Base-by-base conservation (phyloP, 2,888 invertebrate genomes). In the Drosophila setosimentum region DNA sequence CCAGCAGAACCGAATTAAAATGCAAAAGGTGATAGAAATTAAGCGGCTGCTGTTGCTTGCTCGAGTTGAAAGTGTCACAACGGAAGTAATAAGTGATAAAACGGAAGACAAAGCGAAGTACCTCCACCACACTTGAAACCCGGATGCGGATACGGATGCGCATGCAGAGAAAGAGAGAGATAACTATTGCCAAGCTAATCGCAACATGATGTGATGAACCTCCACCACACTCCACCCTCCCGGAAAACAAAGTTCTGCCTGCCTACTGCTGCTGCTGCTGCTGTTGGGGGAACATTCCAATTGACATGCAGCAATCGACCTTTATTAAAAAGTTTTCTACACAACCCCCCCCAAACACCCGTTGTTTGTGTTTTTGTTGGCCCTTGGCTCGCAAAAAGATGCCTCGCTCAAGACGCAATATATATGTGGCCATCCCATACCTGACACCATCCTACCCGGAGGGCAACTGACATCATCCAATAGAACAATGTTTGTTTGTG, bases 251-350 rank as follows among this genome's bases (percentile, higher is more conserved):
- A 67, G 33, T 66, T 68, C n/a, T 45, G 54, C 27, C 24, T 16
- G 37, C 37, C 63, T 18, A 45, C 51, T 53, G 50, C 29, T n/a
- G 57, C 35, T 13, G 53, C 48, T 11, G 24, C 55, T 65, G 67
- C 55, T 55, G 51, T 42, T 71, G 72, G 37, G 53, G 63, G 50
- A 50, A 66, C 74, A 80, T 80, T 76, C 86, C 78, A 85, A 88
- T 88, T 88, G 88, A 83, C 88, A 88, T 91, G 91, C 88, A 90
- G 91, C 90, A 81, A 91, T 86, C 87, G 87, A 89, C 91, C 87
- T 90, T 88, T 91, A 88, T 88, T 88, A 91, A 89, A 88, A 88
- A 88, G 68, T 88, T 88, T 89, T 83, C 78, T 71, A 60, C 64
- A 37, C 35, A 48, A 27, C 55, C 33, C 64, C 58, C 33, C 33